Evolutionary conservation across 2,113 vertebrate species (phyloP).

Genomic region (Diglossa brunneiventris): DNA sequence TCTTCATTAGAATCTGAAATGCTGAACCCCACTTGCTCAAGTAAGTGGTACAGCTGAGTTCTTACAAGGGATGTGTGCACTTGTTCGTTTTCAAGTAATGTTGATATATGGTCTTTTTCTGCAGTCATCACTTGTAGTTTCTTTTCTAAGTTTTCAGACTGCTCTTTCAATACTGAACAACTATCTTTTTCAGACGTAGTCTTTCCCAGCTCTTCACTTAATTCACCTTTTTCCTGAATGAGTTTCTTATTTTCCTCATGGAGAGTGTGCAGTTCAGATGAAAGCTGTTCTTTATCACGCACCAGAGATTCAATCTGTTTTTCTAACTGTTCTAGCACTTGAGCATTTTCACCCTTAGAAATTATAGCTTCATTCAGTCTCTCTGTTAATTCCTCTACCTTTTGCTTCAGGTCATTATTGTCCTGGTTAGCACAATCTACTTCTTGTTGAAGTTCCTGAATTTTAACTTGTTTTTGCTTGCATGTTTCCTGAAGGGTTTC

Average conservation of each 20-base stretch:
- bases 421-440: slow-evolving; percentile 57
- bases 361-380: slow-evolving; percentile 64
- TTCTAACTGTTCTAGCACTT: slow-evolving; percentile 60
- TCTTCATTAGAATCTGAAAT: slow-evolving; percentile 48
- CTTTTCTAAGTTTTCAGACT: slow-evolving; percentile 63
- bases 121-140: slow-evolving; percentile 49
- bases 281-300: slow-evolving; percentile 69
- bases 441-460: slow-evolving; percentile 66
- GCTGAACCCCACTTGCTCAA: slow-evolving; percentile 52
- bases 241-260: slow-evolving; percentile 72
- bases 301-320: slow-evolving; percentile 67
- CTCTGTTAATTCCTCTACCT: slow-evolving; percentile 69
- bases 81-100: slow-evolving; percentile 63
- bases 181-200: slow-evolving; percentile 51
- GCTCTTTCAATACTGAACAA: slow-evolving; percentile 45
- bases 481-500: slow-evolving; percentile 64
- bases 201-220: slow-evolving; percentile 57
- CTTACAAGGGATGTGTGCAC: slow-evolving; percentile 51
- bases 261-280: slow-evolving; percentile 57
- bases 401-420: slow-evolving; percentile 72
- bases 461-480: slow-evolving; percentile 45
- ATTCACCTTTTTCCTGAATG: slow-evolving; percentile 54
- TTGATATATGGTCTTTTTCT: slow-evolving; percentile 66
- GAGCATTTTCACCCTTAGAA: slow-evolving; percentile 54
- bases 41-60: slow-evolving; percentile 60